Percentiles rank a stretch among this genome's conserved stretches.
Conservation (phyloP, 2,888 invertebrate species). For the Unio pictorum region DNA sequence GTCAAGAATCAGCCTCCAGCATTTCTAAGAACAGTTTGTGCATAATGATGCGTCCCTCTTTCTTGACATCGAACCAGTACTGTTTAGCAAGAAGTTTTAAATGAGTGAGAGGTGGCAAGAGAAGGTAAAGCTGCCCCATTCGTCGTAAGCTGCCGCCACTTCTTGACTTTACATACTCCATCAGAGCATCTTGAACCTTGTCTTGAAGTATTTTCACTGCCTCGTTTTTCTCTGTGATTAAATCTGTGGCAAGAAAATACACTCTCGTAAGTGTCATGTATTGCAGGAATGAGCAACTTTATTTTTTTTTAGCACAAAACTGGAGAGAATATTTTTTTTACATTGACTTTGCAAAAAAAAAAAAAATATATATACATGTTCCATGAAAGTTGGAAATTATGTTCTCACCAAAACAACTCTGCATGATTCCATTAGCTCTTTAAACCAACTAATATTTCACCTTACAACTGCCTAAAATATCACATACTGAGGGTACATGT, state of each 20-base stretch:
- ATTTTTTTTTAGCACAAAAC: background rate
- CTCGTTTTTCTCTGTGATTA: slow-evolving; percentile 88
- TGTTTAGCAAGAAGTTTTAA: slow-evolving; percentile 90
- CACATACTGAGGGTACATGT: too few species aligned
- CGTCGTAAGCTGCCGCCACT: slow-evolving; percentile 78
- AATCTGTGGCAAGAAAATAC: slow-evolving; percentile 78
- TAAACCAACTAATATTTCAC: too few species aligned
- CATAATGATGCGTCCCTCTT: slow-evolving; percentile 91
- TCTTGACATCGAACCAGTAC: slow-evolving; percentile 91
- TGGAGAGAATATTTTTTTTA: background rate
- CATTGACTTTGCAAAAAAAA: too few species aligned
- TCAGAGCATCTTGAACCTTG: slow-evolving; percentile 86
- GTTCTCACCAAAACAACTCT: too few species aligned
- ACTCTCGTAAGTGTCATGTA: background rate
- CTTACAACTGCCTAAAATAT: too few species aligned
- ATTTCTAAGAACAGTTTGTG: slow-evolving; percentile 97
- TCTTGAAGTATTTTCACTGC: slow-evolving; percentile 90
- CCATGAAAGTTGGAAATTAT: too few species aligned
- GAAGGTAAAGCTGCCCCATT: slow-evolving; percentile 82
- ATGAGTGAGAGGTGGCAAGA: slow-evolving; percentile 90
- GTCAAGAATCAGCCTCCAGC: slow-evolving; percentile 79
- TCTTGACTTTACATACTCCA: slow-evolving; percentile 86
- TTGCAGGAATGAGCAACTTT: background rate
- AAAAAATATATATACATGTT: too few species aligned
- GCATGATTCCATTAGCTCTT: too few species aligned